Evolutionary conservation across 2,797 vertebrate species (phyloP), one percentile per base, ranked within the genome.

Genomic region (Dendrocincla fuliginosa): DNA sequence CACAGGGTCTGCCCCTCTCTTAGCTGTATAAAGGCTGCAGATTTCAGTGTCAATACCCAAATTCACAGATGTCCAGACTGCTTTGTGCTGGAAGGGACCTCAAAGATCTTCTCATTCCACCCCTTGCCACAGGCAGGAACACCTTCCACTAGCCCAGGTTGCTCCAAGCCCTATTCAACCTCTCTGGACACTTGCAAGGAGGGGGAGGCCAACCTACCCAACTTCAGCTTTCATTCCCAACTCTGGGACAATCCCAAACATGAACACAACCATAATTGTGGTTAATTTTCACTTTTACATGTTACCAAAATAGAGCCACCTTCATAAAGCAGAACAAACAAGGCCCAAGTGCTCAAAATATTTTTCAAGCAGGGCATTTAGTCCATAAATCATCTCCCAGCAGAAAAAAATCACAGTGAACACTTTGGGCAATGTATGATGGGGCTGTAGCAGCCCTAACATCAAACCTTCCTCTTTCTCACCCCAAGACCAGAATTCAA

Each of bases 141-240:
- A 70, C 15, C 30, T 65, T 46, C 28, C 64, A 23, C 24, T 46
- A 4, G 4, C 33, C 33, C 59, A 46, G 33, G 22, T 1, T 41
- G 28, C 44, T 84, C 46, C 44, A 52, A 52, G n/a, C 37, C 37
- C 44, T 0, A 0, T 22, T n/a, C 50, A 64, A 0, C 39, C 28
- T 46, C 57, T 37, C 57, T 16, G 33, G 25, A 14, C 57, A 46
- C 10, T 46, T 3, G 23, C 65, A 84, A n/a, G 20, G 17, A 57
- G 16, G n/a, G 37, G 11, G 24, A 52, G 37, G 19, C 35, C 42
- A 64, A 5, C n/a, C 15, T 8, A 32, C 39, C 44, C 10, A 33
- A 37, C 16, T 44, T 52, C 35, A 64, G 8, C 44, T 77, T 44
- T n/a, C 61, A 63, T 44, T 63, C 61, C 44, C 64, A 57, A 1